These are phyloP conservation scores for Isotomurus palustris DNA, from an alignment of 2,888 invertebrate genomes.

Conservation along the genomic window DNA sequence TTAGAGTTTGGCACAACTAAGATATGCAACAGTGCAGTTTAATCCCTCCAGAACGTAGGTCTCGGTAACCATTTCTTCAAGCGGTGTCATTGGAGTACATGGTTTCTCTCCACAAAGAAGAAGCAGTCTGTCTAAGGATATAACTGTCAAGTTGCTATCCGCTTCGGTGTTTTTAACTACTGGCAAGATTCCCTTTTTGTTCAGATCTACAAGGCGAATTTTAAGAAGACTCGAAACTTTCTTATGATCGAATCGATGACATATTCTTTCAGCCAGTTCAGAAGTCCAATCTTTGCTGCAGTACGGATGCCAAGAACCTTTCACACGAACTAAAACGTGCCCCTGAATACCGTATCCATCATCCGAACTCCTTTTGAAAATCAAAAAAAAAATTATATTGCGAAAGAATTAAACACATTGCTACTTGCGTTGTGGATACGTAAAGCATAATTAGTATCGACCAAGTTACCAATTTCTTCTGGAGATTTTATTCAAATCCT, in stretches of 20 bases:
- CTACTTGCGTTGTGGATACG: background rate
- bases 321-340: constrained; percentile 24
- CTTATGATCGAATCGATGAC: background rate
- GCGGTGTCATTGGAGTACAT: too few species aligned
- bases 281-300: constrained; percentile 24
- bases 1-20: background rate
- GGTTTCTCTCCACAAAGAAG: too few species aligned
- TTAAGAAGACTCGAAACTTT: background rate
- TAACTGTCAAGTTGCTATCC: too few species aligned
- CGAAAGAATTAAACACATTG: background rate
- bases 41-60: background rate
- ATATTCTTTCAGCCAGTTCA: constrained; percentile 15
- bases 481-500: background rate
- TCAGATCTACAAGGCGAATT: background rate
- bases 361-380: background rate
- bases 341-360: constrained; percentile 14
- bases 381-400: background rate
- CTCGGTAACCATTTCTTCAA: constrained; percentile 1
- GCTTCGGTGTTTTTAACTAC: too few species aligned
- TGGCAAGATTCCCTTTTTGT: too few species aligned
- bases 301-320: constrained; percentile 30
- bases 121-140: too few species aligned
- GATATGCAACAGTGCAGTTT: background rate
- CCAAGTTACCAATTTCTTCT: background rate
- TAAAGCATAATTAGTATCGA: background rate